A percentile compares a stretch with the other conserved stretches of the same genome.
phyloP scores from a whole-genome alignment of 2,888 invertebrate species.

The Scaptomyza parva region DNA sequence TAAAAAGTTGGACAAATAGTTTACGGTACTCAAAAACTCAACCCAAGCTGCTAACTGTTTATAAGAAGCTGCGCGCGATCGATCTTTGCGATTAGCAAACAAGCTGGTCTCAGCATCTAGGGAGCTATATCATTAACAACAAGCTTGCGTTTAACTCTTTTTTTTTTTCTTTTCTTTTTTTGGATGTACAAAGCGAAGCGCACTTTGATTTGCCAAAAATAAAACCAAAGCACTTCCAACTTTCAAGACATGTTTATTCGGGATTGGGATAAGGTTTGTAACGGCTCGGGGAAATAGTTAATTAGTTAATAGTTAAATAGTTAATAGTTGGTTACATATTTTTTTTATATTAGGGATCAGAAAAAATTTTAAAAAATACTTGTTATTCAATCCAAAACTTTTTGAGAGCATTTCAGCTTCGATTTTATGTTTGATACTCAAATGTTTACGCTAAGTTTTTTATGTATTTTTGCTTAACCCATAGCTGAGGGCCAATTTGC shows the following conservation, averaged over 20 bases:
- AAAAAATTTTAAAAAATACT: neutral
- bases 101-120: constrained; percentile 57
- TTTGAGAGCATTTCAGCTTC: constrained; percentile 53
- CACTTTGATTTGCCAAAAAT: constrained; percentile 56
- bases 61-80: constrained; percentile 60
- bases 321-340: too few relatives aligned
- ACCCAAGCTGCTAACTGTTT: constrained; percentile 72
- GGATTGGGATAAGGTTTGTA: neutral
- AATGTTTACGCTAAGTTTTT: constrained; percentile 22
- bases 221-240: constrained; percentile 40
- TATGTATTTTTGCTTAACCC: constrained; percentile 75
- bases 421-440: neutral
- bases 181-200: constrained; percentile 39
- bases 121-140: constrained; percentile 70
- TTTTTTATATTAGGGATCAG: too few relatives aligned
- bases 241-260: neutral
- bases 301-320: too few relatives aligned
- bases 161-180: too few relatives aligned
- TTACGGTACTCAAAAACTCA: constrained; percentile 70
- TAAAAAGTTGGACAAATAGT: constrained; percentile 71
- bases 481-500: constrained; percentile 72
- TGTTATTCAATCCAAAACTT: neutral
- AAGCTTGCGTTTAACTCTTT: constrained; percentile 43
- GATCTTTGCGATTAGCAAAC: constrained; percentile 77
- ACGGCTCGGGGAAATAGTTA: too few relatives aligned